Conservation (phyloP, 1,140 invertebrate genomes). For the Latrodectus geometricus region DNA sequence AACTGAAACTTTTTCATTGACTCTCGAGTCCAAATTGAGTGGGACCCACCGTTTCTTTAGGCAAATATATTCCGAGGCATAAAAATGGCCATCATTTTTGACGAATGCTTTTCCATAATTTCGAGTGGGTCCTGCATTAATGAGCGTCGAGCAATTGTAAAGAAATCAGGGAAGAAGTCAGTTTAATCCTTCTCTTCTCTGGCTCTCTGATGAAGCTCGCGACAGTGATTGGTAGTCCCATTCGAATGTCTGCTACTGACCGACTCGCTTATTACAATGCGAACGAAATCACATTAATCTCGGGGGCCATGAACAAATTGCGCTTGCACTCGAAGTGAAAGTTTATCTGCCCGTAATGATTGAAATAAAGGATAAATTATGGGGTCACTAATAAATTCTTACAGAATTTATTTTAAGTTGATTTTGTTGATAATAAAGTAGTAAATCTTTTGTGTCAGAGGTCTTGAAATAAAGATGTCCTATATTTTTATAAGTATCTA, state of each 20-base stretch:
- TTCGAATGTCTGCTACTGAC: constrained; percentile 38
- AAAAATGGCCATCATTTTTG: constrained; percentile 52
- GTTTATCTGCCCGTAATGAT: neutral
- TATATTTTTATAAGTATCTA: no score
- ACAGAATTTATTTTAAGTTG: no score
- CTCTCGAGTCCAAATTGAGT: neutral
- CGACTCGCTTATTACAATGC: constrained; percentile 59
- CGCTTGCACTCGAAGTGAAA: neutral
- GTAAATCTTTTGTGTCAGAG: no score
- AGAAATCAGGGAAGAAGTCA: constrained; percentile 43
- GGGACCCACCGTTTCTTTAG: neutral
- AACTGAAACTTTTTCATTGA: constrained; percentile 12
- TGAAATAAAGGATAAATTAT: neutral
- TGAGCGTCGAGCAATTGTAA: constrained; percentile 45
- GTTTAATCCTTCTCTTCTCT: constrained; percentile 41
- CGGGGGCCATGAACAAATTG: constrained; percentile 22
- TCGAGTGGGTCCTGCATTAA: constrained; percentile 51
- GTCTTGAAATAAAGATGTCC: no score
- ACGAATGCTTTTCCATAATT: constrained; percentile 50
- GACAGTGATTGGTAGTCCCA: constrained; percentile 51
- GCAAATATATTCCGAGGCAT: constrained; percentile 42
- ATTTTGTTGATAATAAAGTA: no score
- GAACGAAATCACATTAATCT: constrained; percentile 45
- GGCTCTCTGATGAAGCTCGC: constrained; percentile 37
- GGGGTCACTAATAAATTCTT: no score